Evolutionary conservation across 2,113 vertebrate species (phyloP).

Genomic region (Zapornia atra): DNA sequence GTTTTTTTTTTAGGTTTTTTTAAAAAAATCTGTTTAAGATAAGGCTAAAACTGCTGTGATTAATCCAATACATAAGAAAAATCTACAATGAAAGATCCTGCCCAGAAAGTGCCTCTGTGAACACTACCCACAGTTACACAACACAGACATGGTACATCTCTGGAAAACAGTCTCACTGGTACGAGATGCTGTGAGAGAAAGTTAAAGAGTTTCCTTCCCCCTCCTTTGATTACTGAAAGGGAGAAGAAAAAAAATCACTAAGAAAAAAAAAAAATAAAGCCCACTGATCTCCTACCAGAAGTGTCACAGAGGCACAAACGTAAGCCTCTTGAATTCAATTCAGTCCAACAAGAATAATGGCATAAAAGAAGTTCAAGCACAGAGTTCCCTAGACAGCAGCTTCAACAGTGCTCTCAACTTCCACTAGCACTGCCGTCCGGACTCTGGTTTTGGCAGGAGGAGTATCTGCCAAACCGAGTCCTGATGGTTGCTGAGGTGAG

Average conservation of each 20-base stretch:
- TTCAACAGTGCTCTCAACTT: background rate
- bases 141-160: rapidly evolving
- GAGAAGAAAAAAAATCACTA: background rate
- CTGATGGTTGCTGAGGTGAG: background rate
- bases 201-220: background rate
- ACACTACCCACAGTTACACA: background rate
- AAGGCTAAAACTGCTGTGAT: background rate
- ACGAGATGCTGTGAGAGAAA: background rate
- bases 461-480: background rate
- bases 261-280: background rate
- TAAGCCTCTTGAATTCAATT: slow-evolving; percentile 19
- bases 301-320: background rate
- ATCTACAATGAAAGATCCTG: background rate
- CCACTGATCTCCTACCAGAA: background rate
- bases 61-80: slow-evolving; percentile 29
- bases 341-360: background rate
- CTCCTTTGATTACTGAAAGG: background rate
- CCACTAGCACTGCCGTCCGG: background rate
- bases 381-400: background rate
- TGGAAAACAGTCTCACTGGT: background rate
- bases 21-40: background rate
- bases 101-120: background rate
- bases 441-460: background rate
- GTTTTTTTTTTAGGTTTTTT: background rate
- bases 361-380: slow-evolving; percentile 5